phyloP scores from a whole-genome alignment of 1,140 invertebrate species.

The Megathymus violae region DNA sequence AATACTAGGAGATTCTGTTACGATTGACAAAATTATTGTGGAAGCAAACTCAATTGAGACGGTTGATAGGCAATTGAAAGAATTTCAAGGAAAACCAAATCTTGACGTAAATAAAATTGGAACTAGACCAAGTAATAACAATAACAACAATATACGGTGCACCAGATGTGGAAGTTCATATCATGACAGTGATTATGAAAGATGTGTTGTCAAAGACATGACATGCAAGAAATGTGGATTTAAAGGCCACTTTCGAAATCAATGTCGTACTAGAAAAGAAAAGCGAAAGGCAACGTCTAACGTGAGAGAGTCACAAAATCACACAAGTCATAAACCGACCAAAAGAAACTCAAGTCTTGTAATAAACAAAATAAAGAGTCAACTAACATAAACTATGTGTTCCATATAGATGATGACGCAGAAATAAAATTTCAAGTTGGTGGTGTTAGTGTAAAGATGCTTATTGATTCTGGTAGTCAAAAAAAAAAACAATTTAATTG shows the following conservation, averaged over 20 bases:
- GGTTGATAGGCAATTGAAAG: conserved; percentile 5
- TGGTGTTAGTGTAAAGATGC: too few species aligned
- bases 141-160: conserved; percentile 6
- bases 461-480: too few species aligned
- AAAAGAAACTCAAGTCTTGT: too few species aligned
- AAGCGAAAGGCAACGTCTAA: too few species aligned
- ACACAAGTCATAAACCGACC: too few species aligned
- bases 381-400: too few species aligned
- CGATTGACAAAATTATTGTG: conserved; percentile 4
- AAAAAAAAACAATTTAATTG: too few species aligned
- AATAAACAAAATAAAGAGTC: too few species aligned
- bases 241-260: conserved; percentile 2
- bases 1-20: neutral
- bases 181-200: conserved; percentile 10
- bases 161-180: conserved; percentile 26
- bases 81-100: neutral
- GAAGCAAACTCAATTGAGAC: conserved; percentile 2
- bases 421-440: too few species aligned
- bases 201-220: conserved; percentile 6
- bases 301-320: too few species aligned
- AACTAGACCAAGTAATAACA: neutral
- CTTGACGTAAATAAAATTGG: neutral
- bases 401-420: too few species aligned
- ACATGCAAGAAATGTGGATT: conserved; percentile 1
- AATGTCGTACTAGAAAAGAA: too few species aligned